A percentile compares a stretch with the other conserved stretches of the same genome.
phyloP scores from a whole-genome alignment of 1,140 invertebrate genomes.

The Drosophila sp. region DNA sequence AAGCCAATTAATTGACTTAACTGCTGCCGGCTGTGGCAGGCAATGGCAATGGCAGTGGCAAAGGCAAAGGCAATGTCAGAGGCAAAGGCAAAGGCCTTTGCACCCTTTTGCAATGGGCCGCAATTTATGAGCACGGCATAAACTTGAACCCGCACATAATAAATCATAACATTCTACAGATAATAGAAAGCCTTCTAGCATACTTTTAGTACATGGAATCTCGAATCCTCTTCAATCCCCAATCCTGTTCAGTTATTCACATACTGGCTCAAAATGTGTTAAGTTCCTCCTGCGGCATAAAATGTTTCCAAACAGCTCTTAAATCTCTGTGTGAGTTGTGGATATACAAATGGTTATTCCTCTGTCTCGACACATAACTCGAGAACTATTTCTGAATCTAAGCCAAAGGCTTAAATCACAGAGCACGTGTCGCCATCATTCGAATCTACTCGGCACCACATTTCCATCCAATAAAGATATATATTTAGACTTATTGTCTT shows the following conservation, averaged over 20 bases:
- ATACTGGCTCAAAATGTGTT: background rate
- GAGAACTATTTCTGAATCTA: background rate
- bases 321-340: background rate
- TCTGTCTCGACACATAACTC: background rate
- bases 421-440: conserved; percentile 8
- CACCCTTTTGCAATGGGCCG: conserved; percentile 45
- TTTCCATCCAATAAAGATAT: background rate
- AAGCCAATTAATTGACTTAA: conserved; percentile 81
- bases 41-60: conserved; percentile 31
- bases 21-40: conserved; percentile 62
- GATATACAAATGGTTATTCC: background rate
- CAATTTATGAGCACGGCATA: conserved; percentile 72
- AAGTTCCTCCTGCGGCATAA: conserved; percentile 45
- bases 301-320: conserved; percentile 62
- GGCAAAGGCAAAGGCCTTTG: too few relatives aligned
- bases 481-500: background rate
- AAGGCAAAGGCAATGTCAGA: conserved; percentile 24
- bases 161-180: conserved; percentile 80
- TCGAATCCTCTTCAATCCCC: conserved; percentile 4
- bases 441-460: background rate
- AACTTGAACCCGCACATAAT: conserved; percentile 79
- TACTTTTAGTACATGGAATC: conserved; percentile 23
- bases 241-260: conserved; percentile 31
- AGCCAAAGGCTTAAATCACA: background rate
- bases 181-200: conserved; percentile 71